Evolutionary conservation across 1,140 invertebrate species (phyloP).

Genomic region (Oscheius sp.): DNA sequence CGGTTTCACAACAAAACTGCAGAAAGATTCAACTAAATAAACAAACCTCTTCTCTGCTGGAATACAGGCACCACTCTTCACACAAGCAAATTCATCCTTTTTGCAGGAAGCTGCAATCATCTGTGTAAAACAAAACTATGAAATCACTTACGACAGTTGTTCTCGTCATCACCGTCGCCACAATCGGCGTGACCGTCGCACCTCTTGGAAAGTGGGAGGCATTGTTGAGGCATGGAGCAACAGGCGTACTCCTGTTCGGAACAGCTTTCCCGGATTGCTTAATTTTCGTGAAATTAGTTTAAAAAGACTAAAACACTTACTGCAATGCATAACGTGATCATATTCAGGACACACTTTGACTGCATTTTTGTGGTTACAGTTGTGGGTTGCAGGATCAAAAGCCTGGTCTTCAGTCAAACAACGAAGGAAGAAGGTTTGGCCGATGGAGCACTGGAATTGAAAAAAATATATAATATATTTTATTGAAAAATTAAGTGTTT

Average conservation of each 20-base stretch:
- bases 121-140: not conserved
- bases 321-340: slow-evolving; percentile 46
- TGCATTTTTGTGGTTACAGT: slow-evolving; percentile 40
- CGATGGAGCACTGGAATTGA: slow-evolving; percentile 47
- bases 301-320: slow-evolving; percentile 31
- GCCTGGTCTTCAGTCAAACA: slow-evolving; percentile 41
- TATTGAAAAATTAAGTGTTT: not conserved
- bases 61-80: slow-evolving; percentile 40
- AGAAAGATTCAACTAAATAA: not conserved
- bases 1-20: not conserved
- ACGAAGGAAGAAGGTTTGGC: slow-evolving; percentile 34
- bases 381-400: slow-evolving; percentile 37
- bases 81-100: slow-evolving; percentile 42
- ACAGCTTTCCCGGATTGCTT: slow-evolving; percentile 41
- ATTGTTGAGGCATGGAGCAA: slow-evolving; percentile 40
- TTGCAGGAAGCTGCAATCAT: slow-evolving; percentile 42
- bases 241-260: slow-evolving; percentile 43
- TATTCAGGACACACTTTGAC: slow-evolving; percentile 45
- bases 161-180: slow-evolving; percentile 45
- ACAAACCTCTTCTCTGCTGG: slow-evolving; percentile 31
- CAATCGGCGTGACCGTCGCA: slow-evolving; percentile 45
- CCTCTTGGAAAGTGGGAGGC: slow-evolving; percentile 35
- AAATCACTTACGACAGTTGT: slow-evolving; percentile 43
- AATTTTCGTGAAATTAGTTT: not conserved
- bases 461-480: no score